phyloP scores from a whole-genome alignment of 2,797 vertebrate species.

The Oryzias sinensis region DNA sequence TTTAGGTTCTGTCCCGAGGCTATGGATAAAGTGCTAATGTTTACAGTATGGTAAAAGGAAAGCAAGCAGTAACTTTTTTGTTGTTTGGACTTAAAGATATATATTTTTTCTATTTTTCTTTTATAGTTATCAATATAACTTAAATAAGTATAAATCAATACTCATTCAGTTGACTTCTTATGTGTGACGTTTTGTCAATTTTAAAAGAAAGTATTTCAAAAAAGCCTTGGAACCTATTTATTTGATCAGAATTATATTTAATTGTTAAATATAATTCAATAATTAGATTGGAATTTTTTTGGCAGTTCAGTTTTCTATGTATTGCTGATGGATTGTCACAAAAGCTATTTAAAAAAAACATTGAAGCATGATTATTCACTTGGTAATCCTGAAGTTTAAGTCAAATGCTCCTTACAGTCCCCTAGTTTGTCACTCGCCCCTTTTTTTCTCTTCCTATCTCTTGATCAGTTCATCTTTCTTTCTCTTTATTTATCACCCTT shows the following conservation, averaged over 20 bases:
- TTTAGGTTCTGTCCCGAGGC: too few species aligned
- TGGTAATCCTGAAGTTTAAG: slow-evolving; percentile 37
- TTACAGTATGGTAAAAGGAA: not conserved
- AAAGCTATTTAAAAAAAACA: slow-evolving; percentile 24
- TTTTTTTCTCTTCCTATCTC: slow-evolving; percentile 38
- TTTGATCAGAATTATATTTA: too few species aligned
- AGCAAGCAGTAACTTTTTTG: not conserved
- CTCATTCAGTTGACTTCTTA: too few species aligned
- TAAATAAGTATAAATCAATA: too few species aligned
- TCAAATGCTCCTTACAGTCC: slow-evolving; percentile 33
- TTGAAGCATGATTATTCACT: slow-evolving; percentile 33
- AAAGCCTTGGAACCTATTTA: too few species aligned
- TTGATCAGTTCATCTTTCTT: slow-evolving; percentile 32
- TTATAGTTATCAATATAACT: too few species aligned
- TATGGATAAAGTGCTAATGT: not conserved
- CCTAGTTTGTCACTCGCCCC: slow-evolving; percentile 47
- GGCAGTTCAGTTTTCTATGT: too few species aligned
- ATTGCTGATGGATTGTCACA: slow-evolving; percentile 1
- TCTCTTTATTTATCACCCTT: slow-evolving; percentile 51
- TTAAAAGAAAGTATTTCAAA: too few species aligned
- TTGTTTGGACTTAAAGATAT: not conserved
- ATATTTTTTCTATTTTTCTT: not conserved
- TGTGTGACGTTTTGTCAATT: too few species aligned
- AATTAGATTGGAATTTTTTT: too few species aligned
- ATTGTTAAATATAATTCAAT: too few species aligned